Evolutionary conservation across 2,888 invertebrate genomes (phyloP), one percentile per base, ranked within the genome.

Genomic region (Linnaemya vulpina): DNA sequence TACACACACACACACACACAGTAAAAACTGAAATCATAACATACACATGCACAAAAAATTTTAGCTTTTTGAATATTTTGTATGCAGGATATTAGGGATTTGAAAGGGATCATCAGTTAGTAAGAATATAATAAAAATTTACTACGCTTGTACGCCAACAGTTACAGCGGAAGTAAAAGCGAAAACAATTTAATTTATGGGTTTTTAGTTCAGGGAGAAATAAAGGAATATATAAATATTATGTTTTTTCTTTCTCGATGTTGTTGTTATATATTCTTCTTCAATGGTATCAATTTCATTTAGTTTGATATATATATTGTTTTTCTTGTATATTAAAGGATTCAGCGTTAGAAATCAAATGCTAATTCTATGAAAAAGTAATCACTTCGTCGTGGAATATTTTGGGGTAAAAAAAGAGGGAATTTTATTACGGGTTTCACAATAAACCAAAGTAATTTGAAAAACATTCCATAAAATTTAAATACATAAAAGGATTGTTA

Each of bases 151-250:
- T 30, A 70, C 15, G 20, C 49, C 53, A 55, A 46, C 25, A 67
- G 38, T 20, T 67, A 13, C 9, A n/a, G 30, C 25, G 17, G 15
- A 22, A 60, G 15, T 55, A 65, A 90, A 90, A 90, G 90, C 25
- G 90, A 90, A 91, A 90, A 90, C 90, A 90, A 91, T 91, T 91
- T 90, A 90, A 91, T 91, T 91, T 91, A 91, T 91, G 90, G 89
- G 89, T 89, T 90, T 91, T 91, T 89, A 91, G 90, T 90, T 90
- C 87, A 88, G 87, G 87, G 87, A 88, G 88, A 90, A 89, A 88
- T 89, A 90, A 89, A 89, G 88, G 89, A 89, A 89, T 88, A 88
- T 87, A 90, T 90, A 90, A 90, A 89, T 89, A 30, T 5, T 30
- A 30, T 3, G 30, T 30, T 30, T 30, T 90, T 88, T 51, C 35